Evolutionary conservation across 1,140 invertebrate genomes (phyloP), one percentile per base, ranked within the genome.

Genomic region (Pristionchus pacificus): DNA sequence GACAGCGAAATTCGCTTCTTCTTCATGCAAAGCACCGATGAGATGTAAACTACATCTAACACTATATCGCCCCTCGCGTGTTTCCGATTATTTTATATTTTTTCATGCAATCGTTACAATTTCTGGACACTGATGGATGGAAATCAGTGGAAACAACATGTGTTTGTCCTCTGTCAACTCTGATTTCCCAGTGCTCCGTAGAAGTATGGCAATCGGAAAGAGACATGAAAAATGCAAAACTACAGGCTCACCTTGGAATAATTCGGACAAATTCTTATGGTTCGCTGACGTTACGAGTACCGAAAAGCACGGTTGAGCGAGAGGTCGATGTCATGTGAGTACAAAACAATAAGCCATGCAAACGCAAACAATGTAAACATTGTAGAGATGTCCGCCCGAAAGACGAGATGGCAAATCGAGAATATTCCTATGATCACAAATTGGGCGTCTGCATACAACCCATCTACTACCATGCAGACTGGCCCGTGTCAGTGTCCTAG

Each of bases 381-480:
- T 49, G 19, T 49, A 57, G 65, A 32, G 65, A 66, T 66, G 65
- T 66, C 19, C 30, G 65, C 10, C 14, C n/a, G 27, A 66, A 2
- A 2, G 29, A 2, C n/a, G 38, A 49, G 38, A 49, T 49, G 6
- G 38, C 6, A 10, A 19, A 49, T 49, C 38, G 19, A 6, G 19
- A 49, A 6, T 49, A 49, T 49, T 19, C 6, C 2, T 55, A 19
- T 66, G 13, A 2, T 25, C 65, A 66, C 38, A 24, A 57, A 55
- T 27, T 66, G 30, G 32, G 65, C 3, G 65, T 66, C 3, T 24
- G 32, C 13, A 24, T 66, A 14, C 65, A 66, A 25, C 65, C 65
- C n/a, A 25, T 29, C 14, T 66, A 66, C 30, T 66, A 66, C 30
- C 28, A 49, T 24, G 65, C 65, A 31, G 65, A 66, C 27, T 66